Evolutionary conservation across 2,888 invertebrate genomes (phyloP).

Genomic region (Mythimna loreyi): DNA sequence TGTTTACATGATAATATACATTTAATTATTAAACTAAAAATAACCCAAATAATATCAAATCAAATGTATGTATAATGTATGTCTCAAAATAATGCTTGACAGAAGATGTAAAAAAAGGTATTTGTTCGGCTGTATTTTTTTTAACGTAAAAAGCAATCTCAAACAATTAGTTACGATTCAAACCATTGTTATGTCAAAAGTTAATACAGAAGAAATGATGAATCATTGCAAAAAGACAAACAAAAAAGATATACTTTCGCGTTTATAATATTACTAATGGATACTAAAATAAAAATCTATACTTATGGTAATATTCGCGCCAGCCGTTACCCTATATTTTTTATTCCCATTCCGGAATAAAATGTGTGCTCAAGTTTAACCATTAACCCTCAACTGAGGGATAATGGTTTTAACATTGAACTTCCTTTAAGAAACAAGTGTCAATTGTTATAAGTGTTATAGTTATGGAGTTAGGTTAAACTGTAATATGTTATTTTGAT

Average conservation of each 20-base stretch:
- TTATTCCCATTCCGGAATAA: constrained; percentile 22
- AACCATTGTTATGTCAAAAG: too few relatives aligned
- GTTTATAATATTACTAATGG: neutral
- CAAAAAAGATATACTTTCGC: neutral
- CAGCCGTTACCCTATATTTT: constrained; percentile 14
- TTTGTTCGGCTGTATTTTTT: too few relatives aligned
- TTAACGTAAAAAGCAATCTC: too few relatives aligned
- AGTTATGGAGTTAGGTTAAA: too few relatives aligned
- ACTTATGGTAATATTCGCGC: constrained; percentile 7
- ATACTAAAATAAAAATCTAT: constrained; percentile 3
- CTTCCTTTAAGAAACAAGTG: neutral
- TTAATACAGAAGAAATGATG: neutral
- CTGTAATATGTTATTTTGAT: too few relatives aligned
- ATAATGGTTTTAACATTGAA: constrained; percentile 29
- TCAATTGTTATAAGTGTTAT: neutral
- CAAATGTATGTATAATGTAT: too few relatives aligned
- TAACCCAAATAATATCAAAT: too few relatives aligned
- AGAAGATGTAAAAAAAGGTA: too few relatives aligned
- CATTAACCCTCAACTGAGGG: constrained; percentile 28
- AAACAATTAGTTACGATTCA: too few relatives aligned
- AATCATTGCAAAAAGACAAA: neutral
- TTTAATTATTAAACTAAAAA: too few relatives aligned
- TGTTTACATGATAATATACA: too few relatives aligned
- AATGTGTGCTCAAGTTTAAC: constrained; percentile 27
- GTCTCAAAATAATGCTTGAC: too few relatives aligned